Evolutionary conservation across 1,140 invertebrate genomes (phyloP).

Genomic region (Homalodisca vitripennis): DNA sequence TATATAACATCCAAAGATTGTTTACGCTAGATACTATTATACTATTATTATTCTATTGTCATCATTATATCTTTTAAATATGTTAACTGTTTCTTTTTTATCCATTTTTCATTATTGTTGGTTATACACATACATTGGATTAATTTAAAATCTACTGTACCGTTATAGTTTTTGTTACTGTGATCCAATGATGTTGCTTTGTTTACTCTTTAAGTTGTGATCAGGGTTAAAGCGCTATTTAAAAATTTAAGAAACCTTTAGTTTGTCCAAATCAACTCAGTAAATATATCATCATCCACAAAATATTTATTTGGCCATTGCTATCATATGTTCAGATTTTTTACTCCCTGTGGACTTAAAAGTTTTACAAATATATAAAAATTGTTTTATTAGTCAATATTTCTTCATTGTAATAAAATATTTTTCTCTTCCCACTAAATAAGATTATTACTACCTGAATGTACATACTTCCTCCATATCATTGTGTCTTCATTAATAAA

Average conservation of each 20-base stretch:
- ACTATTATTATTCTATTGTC: conserved; percentile 23
- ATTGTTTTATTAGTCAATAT: conserved; percentile 30
- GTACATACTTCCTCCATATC: conserved; percentile 34
- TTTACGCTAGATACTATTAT: conserved; percentile 30
- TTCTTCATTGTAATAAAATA: conserved; percentile 33
- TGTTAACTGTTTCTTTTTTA: conserved; percentile 16
- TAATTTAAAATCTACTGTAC: not conserved
- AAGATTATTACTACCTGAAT: conserved; percentile 32
- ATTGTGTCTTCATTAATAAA: conserved; percentile 37
- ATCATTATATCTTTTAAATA: conserved; percentile 28
- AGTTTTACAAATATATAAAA: too few species aligned
- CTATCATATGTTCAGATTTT: too few species aligned
- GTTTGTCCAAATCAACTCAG: too few species aligned
- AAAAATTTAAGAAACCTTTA: too few species aligned
- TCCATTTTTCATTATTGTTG: conserved; percentile 15
- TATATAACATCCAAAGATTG: conserved; percentile 34
- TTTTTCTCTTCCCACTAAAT: conserved; percentile 33
- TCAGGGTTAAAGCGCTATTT: too few species aligned
- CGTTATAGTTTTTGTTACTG: conserved; percentile 10
- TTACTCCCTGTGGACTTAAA: too few species aligned
- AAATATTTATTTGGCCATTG: too few species aligned
- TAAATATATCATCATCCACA: too few species aligned
- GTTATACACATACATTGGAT: not conserved
- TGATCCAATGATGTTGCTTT: not conserved
- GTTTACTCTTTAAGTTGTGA: not conserved